These are phyloP conservation scores for Empidonax traillii DNA, from an alignment of 2,113 vertebrate genomes.

Conservation along the genomic window DNA sequence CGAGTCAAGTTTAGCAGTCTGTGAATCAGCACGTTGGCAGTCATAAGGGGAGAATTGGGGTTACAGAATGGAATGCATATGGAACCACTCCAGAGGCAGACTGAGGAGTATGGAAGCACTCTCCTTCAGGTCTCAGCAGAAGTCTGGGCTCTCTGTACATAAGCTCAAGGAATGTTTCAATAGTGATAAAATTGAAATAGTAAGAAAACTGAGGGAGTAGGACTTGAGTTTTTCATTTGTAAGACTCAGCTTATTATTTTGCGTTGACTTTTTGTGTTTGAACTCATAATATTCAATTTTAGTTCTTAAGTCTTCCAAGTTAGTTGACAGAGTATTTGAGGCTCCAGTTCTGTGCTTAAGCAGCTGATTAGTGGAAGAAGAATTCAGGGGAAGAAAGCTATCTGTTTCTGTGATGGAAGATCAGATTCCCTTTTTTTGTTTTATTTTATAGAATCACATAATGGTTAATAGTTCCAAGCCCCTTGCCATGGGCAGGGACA, in stretches of 20 bases:
- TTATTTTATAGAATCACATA: not conserved
- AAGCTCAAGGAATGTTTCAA: not conserved
- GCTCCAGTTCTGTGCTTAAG: not conserved
- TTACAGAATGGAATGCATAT: not conserved
- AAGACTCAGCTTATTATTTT: not conserved
- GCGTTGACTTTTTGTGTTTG: not conserved
- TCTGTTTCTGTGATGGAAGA: not conserved
- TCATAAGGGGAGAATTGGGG: not conserved
- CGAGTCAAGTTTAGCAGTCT: not conserved
- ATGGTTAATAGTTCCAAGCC: not conserved
- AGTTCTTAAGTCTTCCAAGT: not conserved
- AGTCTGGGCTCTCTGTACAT: not conserved
- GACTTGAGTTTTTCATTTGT: not conserved
- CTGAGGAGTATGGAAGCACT: not conserved
- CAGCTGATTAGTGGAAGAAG: not conserved
- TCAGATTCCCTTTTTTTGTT: not conserved
- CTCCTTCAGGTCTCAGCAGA: not conserved
- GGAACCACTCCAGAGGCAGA: not conserved
- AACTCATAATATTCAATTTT: not conserved
- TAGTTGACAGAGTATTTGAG: not conserved
- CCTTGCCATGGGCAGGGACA: not conserved
- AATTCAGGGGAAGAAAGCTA: not conserved
- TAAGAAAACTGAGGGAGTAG: not conserved
- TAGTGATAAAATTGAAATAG: not conserved
- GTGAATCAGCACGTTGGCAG: not conserved